Percentiles rank a stretch among this genome's conserved stretches.
Conservation (phyloP, 2,888 invertebrate species). For the Adelphocoris suturalis region DNA sequence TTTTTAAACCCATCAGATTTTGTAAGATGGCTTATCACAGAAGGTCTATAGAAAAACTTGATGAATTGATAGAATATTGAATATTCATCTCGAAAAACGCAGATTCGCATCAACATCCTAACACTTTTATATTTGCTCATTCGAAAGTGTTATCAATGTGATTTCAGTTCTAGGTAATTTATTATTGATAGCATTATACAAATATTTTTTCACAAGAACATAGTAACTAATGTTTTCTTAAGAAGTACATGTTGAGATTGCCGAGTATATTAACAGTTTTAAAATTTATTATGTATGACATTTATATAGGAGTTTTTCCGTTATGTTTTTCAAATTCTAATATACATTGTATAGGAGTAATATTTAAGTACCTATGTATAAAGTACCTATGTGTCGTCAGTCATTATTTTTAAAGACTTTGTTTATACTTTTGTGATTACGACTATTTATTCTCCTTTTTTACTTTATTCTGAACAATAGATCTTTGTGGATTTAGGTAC, state of each 20-base stretch:
- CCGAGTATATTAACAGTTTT: background rate
- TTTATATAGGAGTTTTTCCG: background rate
- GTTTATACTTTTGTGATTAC: background rate
- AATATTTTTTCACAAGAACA: no score
- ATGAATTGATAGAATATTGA: no score
- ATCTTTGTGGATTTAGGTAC: background rate
- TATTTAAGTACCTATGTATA: constrained; percentile 9
- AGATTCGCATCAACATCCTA: background rate
- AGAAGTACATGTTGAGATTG: background rate
- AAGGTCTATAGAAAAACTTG: no score
- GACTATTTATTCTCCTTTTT: background rate
- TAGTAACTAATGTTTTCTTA: no score
- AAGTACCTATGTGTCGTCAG: constrained; percentile 7
- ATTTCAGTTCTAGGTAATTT: background rate
- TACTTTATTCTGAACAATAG: background rate
- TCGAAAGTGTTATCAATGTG: background rate
- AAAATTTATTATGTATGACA: background rate
- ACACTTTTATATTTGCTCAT: background rate
- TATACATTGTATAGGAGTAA: background rate
- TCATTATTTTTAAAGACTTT: constrained; percentile 44
- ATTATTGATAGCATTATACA: background rate
- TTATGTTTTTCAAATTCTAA: constrained; percentile 7
- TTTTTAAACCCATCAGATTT: no score
- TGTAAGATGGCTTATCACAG: no score
- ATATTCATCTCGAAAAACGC: no score